A percentile compares a stretch with the other conserved stretches of the same genome.
Conservation (phyloP, 2,113 vertebrate species). For the Sphaerodactylus townsendi region DNA sequence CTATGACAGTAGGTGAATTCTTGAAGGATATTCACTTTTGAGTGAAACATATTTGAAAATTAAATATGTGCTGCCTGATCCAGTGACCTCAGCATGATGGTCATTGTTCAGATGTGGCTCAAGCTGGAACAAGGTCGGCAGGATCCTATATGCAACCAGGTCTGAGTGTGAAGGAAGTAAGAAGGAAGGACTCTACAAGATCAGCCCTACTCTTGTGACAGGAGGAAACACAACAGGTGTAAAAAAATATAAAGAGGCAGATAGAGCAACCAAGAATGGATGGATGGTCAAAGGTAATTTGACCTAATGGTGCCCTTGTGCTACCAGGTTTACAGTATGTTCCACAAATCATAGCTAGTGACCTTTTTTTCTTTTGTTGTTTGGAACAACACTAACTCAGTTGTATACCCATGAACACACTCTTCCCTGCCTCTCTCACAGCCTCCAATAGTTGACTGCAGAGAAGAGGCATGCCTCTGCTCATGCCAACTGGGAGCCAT, state of each 20-base stretch:
- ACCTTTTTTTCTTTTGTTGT: too few species aligned
- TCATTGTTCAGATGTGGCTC: background rate
- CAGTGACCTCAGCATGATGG: constrained; percentile 1
- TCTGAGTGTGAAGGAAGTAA: background rate
- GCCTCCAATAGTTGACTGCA: too few species aligned
- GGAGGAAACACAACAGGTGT: background rate
- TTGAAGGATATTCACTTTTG: constrained; percentile 1
- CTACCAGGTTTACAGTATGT: too few species aligned
- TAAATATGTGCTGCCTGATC: constrained; percentile 13
- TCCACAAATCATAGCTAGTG: too few species aligned
- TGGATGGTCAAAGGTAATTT: too few species aligned
- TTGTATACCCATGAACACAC: too few species aligned
- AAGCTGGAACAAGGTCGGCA: background rate
- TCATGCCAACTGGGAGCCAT: too few species aligned
- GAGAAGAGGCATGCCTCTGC: too few species aligned
- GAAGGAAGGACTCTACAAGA: background rate
- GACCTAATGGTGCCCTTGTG: too few species aligned
- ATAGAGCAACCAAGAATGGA: background rate
- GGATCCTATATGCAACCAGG: background rate
- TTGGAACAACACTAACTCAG: too few species aligned
- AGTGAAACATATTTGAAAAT: constrained; percentile 10
- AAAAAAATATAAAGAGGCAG: background rate
- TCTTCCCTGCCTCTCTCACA: too few species aligned
- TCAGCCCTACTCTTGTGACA: background rate
- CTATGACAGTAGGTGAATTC: constrained; percentile 6